phyloP scores from a whole-genome alignment of 1,140 invertebrate genomes.

The Solen grandis region DNA sequence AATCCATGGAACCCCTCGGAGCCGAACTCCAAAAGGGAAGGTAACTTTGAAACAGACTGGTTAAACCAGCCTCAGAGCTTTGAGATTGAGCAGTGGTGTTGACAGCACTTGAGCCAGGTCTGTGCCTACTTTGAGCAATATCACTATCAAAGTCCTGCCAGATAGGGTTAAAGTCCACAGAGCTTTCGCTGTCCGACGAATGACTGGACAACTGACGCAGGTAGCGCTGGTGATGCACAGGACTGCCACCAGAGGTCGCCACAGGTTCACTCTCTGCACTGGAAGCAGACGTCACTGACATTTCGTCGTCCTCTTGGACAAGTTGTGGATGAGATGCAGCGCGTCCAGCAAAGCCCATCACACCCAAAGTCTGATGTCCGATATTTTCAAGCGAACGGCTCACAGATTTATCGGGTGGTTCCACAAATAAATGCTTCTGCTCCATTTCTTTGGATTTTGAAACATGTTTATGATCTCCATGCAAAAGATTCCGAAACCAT shows the following conservation, averaged over 20 bases:
- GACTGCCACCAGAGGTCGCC: neutral
- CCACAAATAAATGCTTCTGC: neutral
- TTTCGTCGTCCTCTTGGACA: conserved; percentile 12
- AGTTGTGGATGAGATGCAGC: conserved; percentile 16
- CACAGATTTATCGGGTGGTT: conserved; percentile 9
- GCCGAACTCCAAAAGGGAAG: conserved; percentile 13
- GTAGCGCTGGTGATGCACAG: neutral
- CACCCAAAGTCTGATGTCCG: conserved; percentile 20
- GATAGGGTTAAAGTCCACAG: neutral
- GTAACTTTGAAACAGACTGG: conserved; percentile 12
- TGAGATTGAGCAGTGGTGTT: neutral
- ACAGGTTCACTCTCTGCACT: conserved; percentile 32
- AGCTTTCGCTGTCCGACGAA: conserved; percentile 34
- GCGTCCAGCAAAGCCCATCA: conserved; percentile 11
- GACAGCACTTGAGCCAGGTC: neutral
- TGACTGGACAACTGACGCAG: neutral
- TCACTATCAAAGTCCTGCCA: neutral
- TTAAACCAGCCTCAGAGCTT: conserved; percentile 4
- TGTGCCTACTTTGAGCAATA: neutral
- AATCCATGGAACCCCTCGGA: conserved; percentile 20
- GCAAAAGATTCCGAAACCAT: conserved; percentile 32
- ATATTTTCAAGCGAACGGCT: conserved; percentile 46
- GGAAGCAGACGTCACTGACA: conserved; percentile 16
- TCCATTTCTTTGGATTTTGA: neutral
- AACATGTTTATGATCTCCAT: neutral